Percentiles rank a stretch among this genome's conserved stretches.
Evolutionary conservation across 2,113 vertebrate species (phyloP).

Genomic region (Megaleporinus macrocephalus): DNA sequence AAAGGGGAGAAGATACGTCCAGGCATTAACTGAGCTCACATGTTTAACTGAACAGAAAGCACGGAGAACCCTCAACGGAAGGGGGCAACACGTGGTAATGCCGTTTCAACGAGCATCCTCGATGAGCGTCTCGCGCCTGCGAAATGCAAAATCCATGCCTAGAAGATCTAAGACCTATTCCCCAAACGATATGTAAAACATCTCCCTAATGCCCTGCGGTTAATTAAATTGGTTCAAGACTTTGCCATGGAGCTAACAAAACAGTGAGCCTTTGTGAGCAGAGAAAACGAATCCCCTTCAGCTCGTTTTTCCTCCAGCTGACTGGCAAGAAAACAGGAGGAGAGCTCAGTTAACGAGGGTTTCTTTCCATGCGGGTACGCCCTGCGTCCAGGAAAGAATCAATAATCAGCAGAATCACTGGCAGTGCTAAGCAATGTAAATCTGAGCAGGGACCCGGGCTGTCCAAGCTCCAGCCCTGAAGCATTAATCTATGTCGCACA

Average conservation of each 20-base stretch:
- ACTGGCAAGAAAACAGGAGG: conserved; percentile 7
- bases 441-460: background rate
- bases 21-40: background rate
- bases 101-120: background rate
- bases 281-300: conserved; percentile 20
- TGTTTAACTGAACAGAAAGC: background rate
- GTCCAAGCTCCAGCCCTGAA: background rate
- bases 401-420: background rate
- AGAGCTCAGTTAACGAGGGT: conserved; percentile 5
- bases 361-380: background rate
- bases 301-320: background rate
- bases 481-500: background rate
- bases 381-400: conserved; percentile 14
- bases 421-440: background rate
- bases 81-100: background rate
- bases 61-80: background rate
- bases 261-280: conserved; percentile 52
- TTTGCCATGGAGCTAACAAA: conserved; percentile 35
- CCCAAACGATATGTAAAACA: conserved; percentile 18
- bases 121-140: background rate
- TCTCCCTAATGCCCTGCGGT: conserved; percentile 26
- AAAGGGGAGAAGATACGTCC: background rate
- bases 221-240: conserved; percentile 51
- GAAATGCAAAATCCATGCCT: background rate
- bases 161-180: background rate